Conservation (phyloP, 2,888 invertebrate genomes). For the Prosapia bicincta region DNA sequence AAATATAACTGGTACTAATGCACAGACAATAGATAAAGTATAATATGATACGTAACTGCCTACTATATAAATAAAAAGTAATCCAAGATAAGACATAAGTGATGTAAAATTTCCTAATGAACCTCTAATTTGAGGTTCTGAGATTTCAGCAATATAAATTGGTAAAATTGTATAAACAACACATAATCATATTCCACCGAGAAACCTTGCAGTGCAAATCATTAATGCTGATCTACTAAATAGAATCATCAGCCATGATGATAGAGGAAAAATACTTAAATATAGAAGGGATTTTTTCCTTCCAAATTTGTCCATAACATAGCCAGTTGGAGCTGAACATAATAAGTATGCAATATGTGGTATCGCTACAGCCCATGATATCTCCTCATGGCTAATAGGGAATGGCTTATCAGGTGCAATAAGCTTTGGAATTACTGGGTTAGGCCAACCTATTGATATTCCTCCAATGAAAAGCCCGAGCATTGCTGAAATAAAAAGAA, state of each 20-base stretch:
- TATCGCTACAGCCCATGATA: neutral
- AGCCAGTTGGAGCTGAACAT: neutral
- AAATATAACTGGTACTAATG: slow-evolving; percentile 51
- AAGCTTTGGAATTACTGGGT: neutral
- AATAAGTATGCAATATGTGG: neutral
- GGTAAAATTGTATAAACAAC: neutral
- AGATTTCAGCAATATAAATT: neutral
- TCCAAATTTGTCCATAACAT: neutral
- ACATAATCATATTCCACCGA: neutral
- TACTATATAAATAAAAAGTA: neutral
- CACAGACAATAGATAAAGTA: slow-evolving; percentile 46
- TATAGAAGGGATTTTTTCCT: neutral
- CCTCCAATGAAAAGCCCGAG: neutral
- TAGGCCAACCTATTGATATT: neutral
- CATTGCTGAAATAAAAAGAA: neutral
- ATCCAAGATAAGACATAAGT: neutral
- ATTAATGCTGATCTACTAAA: neutral
- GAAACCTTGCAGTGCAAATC: neutral
- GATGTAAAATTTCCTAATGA: neutral
- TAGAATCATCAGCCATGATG: neutral
- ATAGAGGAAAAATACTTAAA: neutral
- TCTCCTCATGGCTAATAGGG: neutral
- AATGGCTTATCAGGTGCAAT: neutral
- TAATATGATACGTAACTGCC: slow-evolving; percentile 44
- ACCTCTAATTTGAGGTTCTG: neutral